Evolutionary conservation across 92 coral and sea anemone genomes (phyloP).

Genomic region (Desmophyllum pertusum): DNA sequence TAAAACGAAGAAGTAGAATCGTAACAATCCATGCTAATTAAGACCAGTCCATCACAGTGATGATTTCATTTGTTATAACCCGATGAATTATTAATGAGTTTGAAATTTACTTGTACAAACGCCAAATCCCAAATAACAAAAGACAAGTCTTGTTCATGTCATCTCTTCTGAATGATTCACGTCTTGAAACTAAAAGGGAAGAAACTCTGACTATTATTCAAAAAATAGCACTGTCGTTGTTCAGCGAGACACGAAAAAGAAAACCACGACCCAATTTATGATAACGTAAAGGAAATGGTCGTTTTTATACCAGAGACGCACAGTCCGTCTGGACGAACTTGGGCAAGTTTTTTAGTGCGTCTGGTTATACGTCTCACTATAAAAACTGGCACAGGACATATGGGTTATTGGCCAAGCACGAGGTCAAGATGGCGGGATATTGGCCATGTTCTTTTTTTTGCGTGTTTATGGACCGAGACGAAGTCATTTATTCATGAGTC

Average conservation of each 20-base stretch:
- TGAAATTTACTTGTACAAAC: background rate
- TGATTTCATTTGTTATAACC: no score
- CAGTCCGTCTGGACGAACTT: background rate
- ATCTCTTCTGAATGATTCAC: background rate
- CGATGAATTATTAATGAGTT: no score
- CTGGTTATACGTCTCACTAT: no score
- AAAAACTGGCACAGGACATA: no score
- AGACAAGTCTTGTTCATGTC: background rate
- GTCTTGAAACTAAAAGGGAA: slow-evolving; percentile 15
- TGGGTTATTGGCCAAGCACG: no score
- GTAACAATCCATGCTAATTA: no score
- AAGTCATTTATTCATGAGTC: no score
- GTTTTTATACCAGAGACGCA: background rate
- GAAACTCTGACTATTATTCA: background rate
- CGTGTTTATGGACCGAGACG: no score
- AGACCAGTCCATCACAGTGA: no score
- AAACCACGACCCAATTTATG: background rate
- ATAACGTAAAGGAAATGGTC: background rate
- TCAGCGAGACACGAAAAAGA: background rate
- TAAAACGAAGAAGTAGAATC: no score
- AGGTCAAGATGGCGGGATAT: no score
- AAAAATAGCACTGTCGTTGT: background rate
- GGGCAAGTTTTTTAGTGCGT: background rate
- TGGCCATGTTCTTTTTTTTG: no score
- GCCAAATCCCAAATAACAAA: background rate